Evolutionary conservation across 2,888 invertebrate genomes (phyloP), one percentile per base, ranked within the genome.

Genomic region (Aquatica leii): DNA sequence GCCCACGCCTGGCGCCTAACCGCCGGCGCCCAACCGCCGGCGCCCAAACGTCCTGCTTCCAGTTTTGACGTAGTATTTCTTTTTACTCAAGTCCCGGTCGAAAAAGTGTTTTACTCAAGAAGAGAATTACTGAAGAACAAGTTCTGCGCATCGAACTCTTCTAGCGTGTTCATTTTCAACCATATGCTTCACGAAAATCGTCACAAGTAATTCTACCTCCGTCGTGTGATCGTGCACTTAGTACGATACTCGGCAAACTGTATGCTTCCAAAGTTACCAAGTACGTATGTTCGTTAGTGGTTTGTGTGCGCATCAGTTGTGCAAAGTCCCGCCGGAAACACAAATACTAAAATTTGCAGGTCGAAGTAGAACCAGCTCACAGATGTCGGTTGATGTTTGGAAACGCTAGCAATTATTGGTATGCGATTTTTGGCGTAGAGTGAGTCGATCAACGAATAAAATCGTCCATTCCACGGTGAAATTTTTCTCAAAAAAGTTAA

Each of bases 231-330:
- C 90, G 82, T 4, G 90, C 90, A 6, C 90, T 88, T 4, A 88
- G 77, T 0, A 87, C 87, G 71, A 99, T 98, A 77, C 96, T 96
- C 0, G 98, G 98, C 37, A 96, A 96, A 74, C 96, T 97, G 86
- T 99, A 99, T 0, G 98, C 98, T 84, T 98, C 98, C 0, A 96
- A 95, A 40, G 98, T 98, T 17, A 98, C 98, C 98, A 98, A 98
- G 35, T 87, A 89, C 74, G 90, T 90, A 71, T 82, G 78, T 41
- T 79, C 77, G 65, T 87, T 87, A 68, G 86, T 85, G 54, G 88
- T 86, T 72, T 90, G 98, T 97, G 80, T 98, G 98, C 34, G 95
- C 92, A 78, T 99, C 98, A 0, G 95, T 94, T 67, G 98, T 96
- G 84, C 98, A 99, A 57, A 99, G 86, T 1, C 98, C 98, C 43